phyloP scores from a whole-genome alignment of 2,797 vertebrate genomes.

The Sebastes matsubarae region DNA sequence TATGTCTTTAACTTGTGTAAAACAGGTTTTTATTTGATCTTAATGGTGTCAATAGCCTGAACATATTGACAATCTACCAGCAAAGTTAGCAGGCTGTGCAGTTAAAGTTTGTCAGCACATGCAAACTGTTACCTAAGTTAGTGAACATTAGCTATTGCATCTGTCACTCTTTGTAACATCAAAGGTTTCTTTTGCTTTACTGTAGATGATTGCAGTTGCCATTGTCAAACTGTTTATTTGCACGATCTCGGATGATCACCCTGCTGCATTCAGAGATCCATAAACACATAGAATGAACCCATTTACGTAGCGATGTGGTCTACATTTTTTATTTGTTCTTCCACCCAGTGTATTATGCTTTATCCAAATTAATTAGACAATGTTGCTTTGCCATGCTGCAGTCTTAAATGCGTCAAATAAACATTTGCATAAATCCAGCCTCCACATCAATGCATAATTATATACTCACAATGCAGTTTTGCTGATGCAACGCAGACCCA shows the following conservation, averaged over 20 bases:
- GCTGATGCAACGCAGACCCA: slow-evolving; percentile 50
- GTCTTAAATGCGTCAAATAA: slow-evolving; percentile 17
- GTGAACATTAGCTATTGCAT: not conserved
- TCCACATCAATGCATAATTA: slow-evolving; percentile 26
- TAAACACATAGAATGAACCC: not conserved
- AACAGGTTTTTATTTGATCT: not conserved
- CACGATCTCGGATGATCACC: not conserved
- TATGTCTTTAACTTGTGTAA: too few relatives aligned
- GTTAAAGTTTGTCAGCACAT: not conserved
- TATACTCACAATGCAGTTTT: slow-evolving; percentile 14
- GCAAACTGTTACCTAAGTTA: not conserved
- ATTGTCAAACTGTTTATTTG: not conserved
- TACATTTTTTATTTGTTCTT: not conserved
- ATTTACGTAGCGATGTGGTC: not conserved
- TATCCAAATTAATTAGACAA: slow-evolving; percentile 9
- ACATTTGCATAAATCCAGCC: slow-evolving; percentile 36
- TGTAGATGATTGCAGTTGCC: not conserved
- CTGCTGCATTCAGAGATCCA: not conserved
- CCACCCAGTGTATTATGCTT: not conserved
- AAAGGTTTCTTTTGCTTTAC: not conserved
- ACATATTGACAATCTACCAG: not conserved
- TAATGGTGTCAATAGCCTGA: too few relatives aligned
- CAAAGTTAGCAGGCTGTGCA: not conserved
- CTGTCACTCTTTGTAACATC: not conserved
- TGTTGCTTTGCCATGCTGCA: slow-evolving; percentile 2